Percentiles rank a stretch among this genome's conserved stretches.
These are phyloP conservation scores for Phenganax stokvisi DNA, from an alignment of 92 coral and sea anemone species.

Conservation along the genomic window DNA sequence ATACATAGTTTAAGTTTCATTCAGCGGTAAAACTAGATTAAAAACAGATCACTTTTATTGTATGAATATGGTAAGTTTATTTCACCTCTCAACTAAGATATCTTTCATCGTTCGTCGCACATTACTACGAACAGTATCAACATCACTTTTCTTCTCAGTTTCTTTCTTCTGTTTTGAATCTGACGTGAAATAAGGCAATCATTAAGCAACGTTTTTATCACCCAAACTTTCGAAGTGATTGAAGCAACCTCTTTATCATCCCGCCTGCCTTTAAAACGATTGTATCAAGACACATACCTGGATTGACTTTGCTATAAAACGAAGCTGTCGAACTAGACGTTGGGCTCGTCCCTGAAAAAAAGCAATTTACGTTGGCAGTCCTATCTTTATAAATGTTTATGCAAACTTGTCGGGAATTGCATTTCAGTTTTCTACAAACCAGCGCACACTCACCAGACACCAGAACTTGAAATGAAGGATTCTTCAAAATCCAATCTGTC, in stretches of 20 bases:
- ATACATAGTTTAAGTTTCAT: not conserved
- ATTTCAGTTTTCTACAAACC: not conserved
- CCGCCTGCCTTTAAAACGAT: no score
- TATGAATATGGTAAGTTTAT: not conserved
- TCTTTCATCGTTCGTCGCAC: conserved; percentile 75
- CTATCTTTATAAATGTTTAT: not conserved
- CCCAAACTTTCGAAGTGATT: no score
- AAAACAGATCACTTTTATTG: not conserved
- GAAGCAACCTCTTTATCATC: no score
- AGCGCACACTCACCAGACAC: conserved; percentile 6
- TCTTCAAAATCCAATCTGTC: conserved; percentile 71
- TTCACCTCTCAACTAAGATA: conserved; percentile 66
- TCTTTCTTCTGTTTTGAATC: conserved; percentile 55
- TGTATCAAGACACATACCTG: conserved; percentile 8
- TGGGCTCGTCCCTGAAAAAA: conserved; percentile 19
- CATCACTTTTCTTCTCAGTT: conserved; percentile 84
- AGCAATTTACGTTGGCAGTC: not conserved
- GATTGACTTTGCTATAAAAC: conserved; percentile 24
- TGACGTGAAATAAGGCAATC: not conserved
- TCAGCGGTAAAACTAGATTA: not conserved
- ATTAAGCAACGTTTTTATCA: no score
- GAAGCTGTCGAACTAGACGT: conserved; percentile 10
- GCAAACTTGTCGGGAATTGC: not conserved
- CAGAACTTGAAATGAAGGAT: conserved; percentile 91
- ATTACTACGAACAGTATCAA: conserved; percentile 68